Base-by-base conservation (phyloP, 2,113 vertebrate genomes). In the Thryonomys swinderianus region DNA sequence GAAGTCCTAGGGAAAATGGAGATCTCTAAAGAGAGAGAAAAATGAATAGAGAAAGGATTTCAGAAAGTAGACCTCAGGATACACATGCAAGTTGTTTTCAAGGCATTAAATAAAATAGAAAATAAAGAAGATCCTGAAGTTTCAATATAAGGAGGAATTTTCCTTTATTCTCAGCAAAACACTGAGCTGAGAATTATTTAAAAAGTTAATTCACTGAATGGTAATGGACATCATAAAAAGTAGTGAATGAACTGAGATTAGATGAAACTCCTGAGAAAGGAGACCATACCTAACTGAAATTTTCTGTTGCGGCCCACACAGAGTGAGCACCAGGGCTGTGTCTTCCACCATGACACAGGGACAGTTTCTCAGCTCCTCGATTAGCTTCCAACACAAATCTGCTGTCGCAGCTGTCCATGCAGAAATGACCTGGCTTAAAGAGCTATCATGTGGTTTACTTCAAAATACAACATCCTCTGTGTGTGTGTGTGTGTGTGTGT, bases 291-390 rank as follows among this genome's bases (percentile, higher is more conserved):
- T 69, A 20, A 14, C 2, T 16, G 6, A 61, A 57, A 8, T 32
- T 64, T 27, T 79, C 45, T 67, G 12, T 27, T 73, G 9, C 8
- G 21, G 57, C 16, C 11, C 48, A 2, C 59, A 73, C 14, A 27
- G 7, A 83, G 55, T 30, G 27, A 51, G 40, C 42, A 13, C 23
- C 40, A 32, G 25, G 9, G 55, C 12, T 81, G 17, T 37, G 34
- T 21, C 42, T n/a, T 2, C 4, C 2, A 11, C 37, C 5, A 23
- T 9, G 1, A 13, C 6, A 18, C 1, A n/a, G 2, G 20, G 3
- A 23, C 1, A 17, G 51, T 34, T 76, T 7, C 5, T 11, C 27
- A 81, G 34, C 1, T 66, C 34, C 4, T 76, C 55, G 13, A 2
- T 45, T 27, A 76, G 59, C 45, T 81, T 53, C 61, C 61, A 64